phyloP scores from a whole-genome alignment of 2,113 vertebrate species.

The Electrona antarctica region DNA sequence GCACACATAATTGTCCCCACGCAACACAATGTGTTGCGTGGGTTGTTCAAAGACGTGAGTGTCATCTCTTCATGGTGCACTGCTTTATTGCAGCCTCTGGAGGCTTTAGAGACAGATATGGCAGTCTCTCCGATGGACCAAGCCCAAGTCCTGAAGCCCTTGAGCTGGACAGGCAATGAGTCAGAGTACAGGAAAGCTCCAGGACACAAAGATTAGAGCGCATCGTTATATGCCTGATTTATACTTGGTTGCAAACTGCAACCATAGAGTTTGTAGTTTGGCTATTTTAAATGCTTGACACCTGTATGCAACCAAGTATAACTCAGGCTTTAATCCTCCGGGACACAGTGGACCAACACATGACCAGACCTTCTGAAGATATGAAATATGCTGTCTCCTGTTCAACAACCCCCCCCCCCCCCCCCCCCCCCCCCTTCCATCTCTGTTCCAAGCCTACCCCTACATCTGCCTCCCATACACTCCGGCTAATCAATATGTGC shows the following conservation, averaged over 20 bases:
- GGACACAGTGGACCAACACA: neutral
- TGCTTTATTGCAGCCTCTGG: constrained; percentile 1
- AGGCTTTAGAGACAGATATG: constrained; percentile 19
- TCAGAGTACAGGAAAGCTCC: constrained; percentile 12
- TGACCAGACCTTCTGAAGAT: constrained; percentile 1
- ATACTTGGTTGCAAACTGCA: no score
- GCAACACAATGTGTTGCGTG: no score
- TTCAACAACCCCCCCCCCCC: constrained; percentile 25
- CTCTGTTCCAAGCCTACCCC: constrained; percentile 4
- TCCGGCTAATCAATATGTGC: no score
- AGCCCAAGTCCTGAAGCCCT: constrained; percentile 3
- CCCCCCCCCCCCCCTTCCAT: constrained; percentile 20
- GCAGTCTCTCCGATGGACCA: constrained; percentile 20
- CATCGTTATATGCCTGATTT: no score
- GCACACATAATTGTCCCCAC: neutral
- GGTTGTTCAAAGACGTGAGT: constrained; percentile 19
- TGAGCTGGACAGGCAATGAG: constrained; percentile 18
- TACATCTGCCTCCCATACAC: neutral
- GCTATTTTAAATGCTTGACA: no score
- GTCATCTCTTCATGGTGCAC: constrained; percentile 1
- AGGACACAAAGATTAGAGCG: constrained; percentile 10
- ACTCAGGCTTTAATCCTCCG: no score
- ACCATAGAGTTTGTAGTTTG: no score
- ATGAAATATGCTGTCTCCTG: constrained; percentile 8
- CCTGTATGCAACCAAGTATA: no score